phyloP scores from a whole-genome alignment of 2,797 vertebrate genomes.

The Enteromius mattozi region DNA sequence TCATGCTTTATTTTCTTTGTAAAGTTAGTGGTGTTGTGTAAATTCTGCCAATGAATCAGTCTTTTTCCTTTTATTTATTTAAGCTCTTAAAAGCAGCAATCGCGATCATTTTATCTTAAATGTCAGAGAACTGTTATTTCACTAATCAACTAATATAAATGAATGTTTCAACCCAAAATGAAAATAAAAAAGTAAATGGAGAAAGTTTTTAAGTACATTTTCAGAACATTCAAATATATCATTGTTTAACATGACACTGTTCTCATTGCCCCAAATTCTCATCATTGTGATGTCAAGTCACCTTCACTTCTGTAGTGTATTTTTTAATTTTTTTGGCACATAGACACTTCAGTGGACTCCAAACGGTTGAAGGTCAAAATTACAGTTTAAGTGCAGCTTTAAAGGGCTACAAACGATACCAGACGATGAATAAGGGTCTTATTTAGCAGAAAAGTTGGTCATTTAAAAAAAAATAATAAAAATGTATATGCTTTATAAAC shows the following conservation, averaged over 20 bases:
- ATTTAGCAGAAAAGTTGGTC: no score
- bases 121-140: not conserved
- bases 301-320: not conserved
- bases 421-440: no score
- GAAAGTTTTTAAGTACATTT: not conserved
- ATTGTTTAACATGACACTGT: not conserved
- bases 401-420: no score
- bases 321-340: not conserved
- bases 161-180: not conserved
- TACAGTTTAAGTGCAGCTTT: no score
- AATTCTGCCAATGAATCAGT: constrained; percentile 39
- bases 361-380: no score
- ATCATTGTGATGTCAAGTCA: not conserved
- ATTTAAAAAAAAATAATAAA: no score
- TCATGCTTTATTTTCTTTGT: constrained; percentile 55
- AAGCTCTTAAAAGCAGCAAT: constrained; percentile 12
- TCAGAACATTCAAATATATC: not conserved
- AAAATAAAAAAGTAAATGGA: not conserved
- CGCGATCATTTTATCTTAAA: not conserved
- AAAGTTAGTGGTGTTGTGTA: constrained; percentile 48
- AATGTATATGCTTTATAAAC: no score
- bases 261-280: not conserved
- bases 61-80: constrained; percentile 15
- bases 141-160: not conserved
- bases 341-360: no score